phyloP scores from a whole-genome alignment of 2,797 vertebrate genomes.

The Trachops cirrhosus region DNA sequence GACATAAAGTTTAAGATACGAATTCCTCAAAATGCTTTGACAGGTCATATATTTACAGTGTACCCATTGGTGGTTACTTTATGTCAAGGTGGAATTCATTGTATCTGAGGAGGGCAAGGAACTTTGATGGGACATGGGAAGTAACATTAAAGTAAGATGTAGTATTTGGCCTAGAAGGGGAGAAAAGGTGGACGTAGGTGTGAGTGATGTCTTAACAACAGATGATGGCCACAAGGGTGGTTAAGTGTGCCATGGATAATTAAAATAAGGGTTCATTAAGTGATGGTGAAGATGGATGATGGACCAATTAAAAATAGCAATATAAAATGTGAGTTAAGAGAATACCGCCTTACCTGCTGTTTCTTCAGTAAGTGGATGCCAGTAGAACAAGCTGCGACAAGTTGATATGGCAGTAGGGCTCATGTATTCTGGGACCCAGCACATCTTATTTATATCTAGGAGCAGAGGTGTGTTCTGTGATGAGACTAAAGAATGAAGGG shows the following conservation, averaged over 20 bases:
- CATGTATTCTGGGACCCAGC: neutral
- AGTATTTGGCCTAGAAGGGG: neutral
- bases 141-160: neutral
- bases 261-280: neutral
- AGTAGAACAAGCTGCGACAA: neutral
- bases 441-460: neutral
- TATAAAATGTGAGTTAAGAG: neutral
- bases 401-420: neutral
- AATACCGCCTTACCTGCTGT: neutral
- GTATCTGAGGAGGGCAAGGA: neutral
- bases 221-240: neutral
- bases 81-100: neutral
- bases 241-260: neutral
- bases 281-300: neutral
- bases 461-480: neutral
- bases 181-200: neutral
- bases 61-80: neutral
- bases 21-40: neutral
- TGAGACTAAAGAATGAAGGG: neutral
- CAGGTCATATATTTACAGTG: neutral
- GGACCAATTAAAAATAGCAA: neutral
- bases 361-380: neutral
- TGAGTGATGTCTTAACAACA: neutral
- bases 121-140: neutral
- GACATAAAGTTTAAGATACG: neutral